Conservation (phyloP, 2,888 invertebrate genomes). For the Acronicta psi region DNA sequence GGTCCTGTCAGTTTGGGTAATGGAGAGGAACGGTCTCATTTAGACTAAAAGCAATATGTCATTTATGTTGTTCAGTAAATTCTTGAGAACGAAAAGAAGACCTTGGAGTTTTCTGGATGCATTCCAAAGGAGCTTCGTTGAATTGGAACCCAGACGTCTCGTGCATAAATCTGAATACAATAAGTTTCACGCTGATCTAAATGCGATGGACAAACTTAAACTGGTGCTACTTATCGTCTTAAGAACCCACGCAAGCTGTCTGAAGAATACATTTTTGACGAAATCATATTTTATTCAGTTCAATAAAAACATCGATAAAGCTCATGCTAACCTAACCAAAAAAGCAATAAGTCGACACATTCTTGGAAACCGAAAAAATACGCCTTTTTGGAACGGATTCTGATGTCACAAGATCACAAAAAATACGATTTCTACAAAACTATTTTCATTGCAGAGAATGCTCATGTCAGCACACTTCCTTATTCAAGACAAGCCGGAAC, state of each 20-base stretch:
- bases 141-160: constrained; percentile 10
- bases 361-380: background rate
- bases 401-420: background rate
- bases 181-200: constrained; percentile 32
- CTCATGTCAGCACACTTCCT: constrained; percentile 10
- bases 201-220: constrained; percentile 19
- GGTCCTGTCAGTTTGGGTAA: constrained; percentile 37
- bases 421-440: background rate
- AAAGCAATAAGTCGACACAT: no score
- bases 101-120: constrained; percentile 18
- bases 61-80: constrained; percentile 9
- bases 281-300: background rate
- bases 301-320: background rate
- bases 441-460: constrained; percentile 10
- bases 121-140: constrained; percentile 22
- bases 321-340: no score
- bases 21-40: constrained; percentile 31
- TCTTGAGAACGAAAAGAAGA: constrained; percentile 1
- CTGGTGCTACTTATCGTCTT: background rate
- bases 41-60: constrained; percentile 33
- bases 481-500: constrained; percentile 15
- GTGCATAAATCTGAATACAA: constrained; percentile 40
- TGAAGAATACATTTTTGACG: background rate
- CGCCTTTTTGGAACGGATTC: background rate
- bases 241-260: constrained; percentile 10